phyloP scores from a whole-genome alignment of 2,888 invertebrate genomes.

The Lasioglossum marginatum region DNA sequence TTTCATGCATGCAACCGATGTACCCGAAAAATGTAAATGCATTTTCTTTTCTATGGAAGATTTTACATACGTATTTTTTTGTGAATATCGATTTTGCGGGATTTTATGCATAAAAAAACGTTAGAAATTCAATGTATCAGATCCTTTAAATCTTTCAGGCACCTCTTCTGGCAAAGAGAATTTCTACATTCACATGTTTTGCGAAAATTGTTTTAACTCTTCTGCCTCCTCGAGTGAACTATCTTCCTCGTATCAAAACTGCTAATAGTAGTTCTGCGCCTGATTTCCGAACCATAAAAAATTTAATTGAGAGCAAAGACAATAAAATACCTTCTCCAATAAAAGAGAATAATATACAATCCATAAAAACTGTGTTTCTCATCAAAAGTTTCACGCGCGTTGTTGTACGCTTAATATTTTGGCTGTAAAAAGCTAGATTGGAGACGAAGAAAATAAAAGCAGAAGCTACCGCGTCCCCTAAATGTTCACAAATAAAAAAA shows the following conservation, averaged over 20 bases:
- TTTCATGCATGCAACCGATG: background rate
- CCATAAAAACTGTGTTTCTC: background rate
- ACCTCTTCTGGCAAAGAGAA: too few species aligned
- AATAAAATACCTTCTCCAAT: background rate
- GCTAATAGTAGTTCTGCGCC: background rate
- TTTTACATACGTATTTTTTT: too few species aligned
- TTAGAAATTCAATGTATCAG: background rate
- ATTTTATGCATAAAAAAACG: background rate
- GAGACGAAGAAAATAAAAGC: too few species aligned
- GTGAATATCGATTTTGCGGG: too few species aligned
- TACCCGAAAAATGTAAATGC: background rate
- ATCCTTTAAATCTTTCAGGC: background rate
- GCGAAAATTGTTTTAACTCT: too few species aligned
- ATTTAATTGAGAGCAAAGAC: background rate
- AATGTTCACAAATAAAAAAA: background rate
- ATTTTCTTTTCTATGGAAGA: too few species aligned
- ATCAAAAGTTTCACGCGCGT: background rate
- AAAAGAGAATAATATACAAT: background rate
- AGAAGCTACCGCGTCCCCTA: background rate
- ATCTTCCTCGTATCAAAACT: background rate
- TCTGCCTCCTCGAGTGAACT: too few species aligned
- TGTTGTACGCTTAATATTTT: background rate
- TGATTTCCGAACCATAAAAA: background rate
- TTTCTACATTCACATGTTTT: too few species aligned
- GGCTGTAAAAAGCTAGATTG: background rate